phyloP scores from a whole-genome alignment of 2,113 vertebrate species.

The Etheostoma spectabile region DNA sequence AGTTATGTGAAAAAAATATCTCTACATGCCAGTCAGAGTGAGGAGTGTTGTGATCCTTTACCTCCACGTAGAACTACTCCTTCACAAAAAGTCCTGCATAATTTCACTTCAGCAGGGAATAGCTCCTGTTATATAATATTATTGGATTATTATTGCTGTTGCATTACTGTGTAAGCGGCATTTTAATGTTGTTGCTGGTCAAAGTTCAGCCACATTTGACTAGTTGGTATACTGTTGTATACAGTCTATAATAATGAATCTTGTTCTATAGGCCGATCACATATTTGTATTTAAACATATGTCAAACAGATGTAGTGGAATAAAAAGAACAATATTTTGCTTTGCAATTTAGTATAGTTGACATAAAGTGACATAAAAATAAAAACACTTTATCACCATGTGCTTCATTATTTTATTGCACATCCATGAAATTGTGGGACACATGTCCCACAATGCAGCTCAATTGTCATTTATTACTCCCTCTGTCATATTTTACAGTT shows the following conservation, averaged over 20 bases:
- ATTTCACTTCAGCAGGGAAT: background rate
- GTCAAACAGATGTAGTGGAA: background rate
- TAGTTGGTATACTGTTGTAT: background rate
- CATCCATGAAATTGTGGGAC: background rate
- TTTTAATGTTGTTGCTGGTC: background rate
- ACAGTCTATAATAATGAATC: background rate
- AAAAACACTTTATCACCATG: too few relatives aligned
- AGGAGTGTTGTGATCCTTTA: too few relatives aligned
- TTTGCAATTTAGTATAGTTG: background rate
- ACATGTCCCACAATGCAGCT: background rate
- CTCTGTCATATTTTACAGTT: background rate
- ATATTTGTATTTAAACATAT: background rate
- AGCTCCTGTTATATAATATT: background rate
- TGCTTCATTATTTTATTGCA: background rate
- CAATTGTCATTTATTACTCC: background rate
- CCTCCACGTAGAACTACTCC: background rate
- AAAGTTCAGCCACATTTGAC: background rate
- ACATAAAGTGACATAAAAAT: background rate
- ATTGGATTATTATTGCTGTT: background rate
- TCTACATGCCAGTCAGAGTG: background rate
- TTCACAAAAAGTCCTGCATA: background rate
- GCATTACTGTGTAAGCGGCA: background rate
- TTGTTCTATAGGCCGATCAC: background rate
- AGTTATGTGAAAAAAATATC: background rate
- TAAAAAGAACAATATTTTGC: background rate